A percentile compares a stretch with the other conserved stretches of the same genome.
Conservation (phyloP, 2,888 invertebrate genomes). For the Scrobipalpa costella region DNA sequence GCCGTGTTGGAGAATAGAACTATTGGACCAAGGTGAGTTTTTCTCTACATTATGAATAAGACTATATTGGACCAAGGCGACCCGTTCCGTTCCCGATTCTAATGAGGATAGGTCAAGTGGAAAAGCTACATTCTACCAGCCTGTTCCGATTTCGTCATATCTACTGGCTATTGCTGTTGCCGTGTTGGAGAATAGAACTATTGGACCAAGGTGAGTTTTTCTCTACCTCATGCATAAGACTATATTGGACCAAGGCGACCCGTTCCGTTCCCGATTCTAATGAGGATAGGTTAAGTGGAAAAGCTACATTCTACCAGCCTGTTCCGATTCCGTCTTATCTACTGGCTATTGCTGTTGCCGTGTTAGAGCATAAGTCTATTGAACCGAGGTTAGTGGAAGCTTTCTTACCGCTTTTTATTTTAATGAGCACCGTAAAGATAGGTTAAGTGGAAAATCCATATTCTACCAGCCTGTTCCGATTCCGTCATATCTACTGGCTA, state of each 20-base stretch:
- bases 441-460: slow-evolving; percentile 68
- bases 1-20: slow-evolving; percentile 88
- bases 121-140: slow-evolving; percentile 84
- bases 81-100: slow-evolving; percentile 88
- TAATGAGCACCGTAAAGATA: slow-evolving; percentile 91
- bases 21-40: slow-evolving; percentile 84
- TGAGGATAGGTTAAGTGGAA: slow-evolving; percentile 81
- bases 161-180: slow-evolving; percentile 95
- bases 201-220: slow-evolving; percentile 74
- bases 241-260: too few relatives aligned
- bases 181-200: slow-evolving; percentile 85
- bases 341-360: slow-evolving; percentile 93
- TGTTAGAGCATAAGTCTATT: slow-evolving; percentile 86
- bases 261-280: slow-evolving; percentile 87
- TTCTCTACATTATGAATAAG: background rate
- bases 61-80: too few relatives aligned
- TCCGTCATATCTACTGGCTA: slow-evolving; percentile 93
- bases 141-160: slow-evolving; percentile 93
- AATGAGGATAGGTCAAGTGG: slow-evolving; percentile 86
- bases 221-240: too few relatives aligned
- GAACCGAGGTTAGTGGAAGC: slow-evolving; percentile 71
- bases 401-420: too few relatives aligned
- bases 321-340: slow-evolving; percentile 95
- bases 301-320: slow-evolving; percentile 85
- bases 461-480: slow-evolving; percentile 91